Evolutionary conservation across 1,140 invertebrate species (phyloP), one percentile per base, ranked within the genome.

Genomic region (Diabrotica undecimpunctata): DNA sequence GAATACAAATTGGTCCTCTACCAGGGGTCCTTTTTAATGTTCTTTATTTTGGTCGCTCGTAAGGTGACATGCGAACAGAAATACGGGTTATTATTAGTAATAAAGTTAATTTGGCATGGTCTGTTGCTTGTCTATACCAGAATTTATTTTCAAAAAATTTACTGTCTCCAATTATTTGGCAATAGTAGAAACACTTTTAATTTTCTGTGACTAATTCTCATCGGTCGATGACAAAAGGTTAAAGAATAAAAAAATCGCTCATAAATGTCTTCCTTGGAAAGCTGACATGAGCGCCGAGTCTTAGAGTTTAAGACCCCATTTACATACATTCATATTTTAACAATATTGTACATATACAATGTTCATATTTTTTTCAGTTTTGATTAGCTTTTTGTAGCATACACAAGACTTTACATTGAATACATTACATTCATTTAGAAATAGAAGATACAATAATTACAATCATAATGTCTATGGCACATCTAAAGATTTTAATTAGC

Each of bases 51-150:
- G 8, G 25, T 25, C 25, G 25, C 25, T 25, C 25, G 25, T 25
- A 25, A 25, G 41, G 41, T 46, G 41, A 46, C 41, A 46, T 10
- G 41, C 41, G 41, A 46, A 46, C 8, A 46, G 41, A 46, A 46
- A 46, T 3, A 8, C 41, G 41, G 8, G 8, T 46, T 60, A 65
- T 50, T 52, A 62, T 61, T 58, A 59, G 67, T 62, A 66, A 72
- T 74, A 74, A 74, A 74, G 11, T 55, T 41, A 63, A 76, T 76
- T 76, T 54, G 69, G 46, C 64, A 68, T 59, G 74, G 74, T 76
- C 73, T 74, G 70, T 65, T 64, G 69, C 66, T 50, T 66, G 66
- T 74, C 71, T 71, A 70, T 73, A 64, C 58, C 51, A 50, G 53
- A 70, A 70, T 70, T 62, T 68, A 70, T 70, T 68, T 64, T 13